Evolutionary conservation across 2,113 vertebrate species (phyloP), one percentile per base, ranked within the genome.

Genomic region (Tympanuchus pallidicinctus): DNA sequence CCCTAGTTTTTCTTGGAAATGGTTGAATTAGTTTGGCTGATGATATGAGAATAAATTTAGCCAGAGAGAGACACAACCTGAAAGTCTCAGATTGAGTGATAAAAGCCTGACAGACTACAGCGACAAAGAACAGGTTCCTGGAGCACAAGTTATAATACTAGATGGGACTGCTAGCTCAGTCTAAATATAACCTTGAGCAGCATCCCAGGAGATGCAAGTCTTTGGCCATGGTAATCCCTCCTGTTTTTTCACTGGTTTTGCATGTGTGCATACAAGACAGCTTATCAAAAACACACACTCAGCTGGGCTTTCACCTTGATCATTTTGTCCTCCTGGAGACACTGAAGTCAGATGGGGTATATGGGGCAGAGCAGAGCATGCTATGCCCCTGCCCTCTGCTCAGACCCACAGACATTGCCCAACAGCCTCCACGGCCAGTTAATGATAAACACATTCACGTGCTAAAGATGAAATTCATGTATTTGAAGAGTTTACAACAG

Each of bases 11-110:
- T 65, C 86, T 91, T 94, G 85, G 72, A 95, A 94, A 95, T 69
- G 36, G 87, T 83, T 91, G 94, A 91, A 89, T 94, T 91, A 82
- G 61, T 92, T 94, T 89, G 92, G 89, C 82, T 83, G 87, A 91
- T 21, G 1, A 67, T 90, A 95, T 94, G 90, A 86, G 92, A 94
- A 94, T 88, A 91, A 92, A 92, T 94, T 75, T 91, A 88, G 75
- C 82, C 70, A 61, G 64, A 82, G 78, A 92, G 73, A 90, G 70
- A 91, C 0, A 91, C 65, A 93, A 95, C 91, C 94, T 95, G 91
- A 95, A 96, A 95, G 90, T 95, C 93, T 94, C 88, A 91, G 95
- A 95, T 95, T 34, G 78, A 94, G 66, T 61, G 90, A 93, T 94
- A 95, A 96, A 94, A 97, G 91, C 88, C 79, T 93, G 75, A 95